Conservation (phyloP, 2,797 vertebrate genomes). For the Pagetopsis macropterus region DNA sequence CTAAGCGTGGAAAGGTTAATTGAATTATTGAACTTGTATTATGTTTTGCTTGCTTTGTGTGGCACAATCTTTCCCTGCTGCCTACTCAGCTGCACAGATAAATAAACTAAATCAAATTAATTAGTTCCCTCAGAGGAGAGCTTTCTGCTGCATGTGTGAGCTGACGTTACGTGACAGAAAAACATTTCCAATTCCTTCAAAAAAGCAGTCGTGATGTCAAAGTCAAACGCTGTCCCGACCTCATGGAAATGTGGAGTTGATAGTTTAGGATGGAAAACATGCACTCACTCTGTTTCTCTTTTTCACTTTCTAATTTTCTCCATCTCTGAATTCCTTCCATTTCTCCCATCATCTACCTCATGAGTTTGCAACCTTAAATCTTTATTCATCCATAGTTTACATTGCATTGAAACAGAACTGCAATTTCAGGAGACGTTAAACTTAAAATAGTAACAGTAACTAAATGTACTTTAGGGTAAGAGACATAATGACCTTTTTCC, state of each 20-base stretch:
- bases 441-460: slow-evolving; percentile 45
- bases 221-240: slow-evolving; percentile 48
- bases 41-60: slow-evolving; percentile 36
- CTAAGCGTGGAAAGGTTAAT: slow-evolving; percentile 40
- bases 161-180: slow-evolving; percentile 22
- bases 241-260: slow-evolving; percentile 36
- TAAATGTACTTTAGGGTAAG: background rate
- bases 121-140: slow-evolving; percentile 31
- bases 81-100: slow-evolving; percentile 40
- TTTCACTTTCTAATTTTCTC: slow-evolving; percentile 20
- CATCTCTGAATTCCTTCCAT: slow-evolving; percentile 10
- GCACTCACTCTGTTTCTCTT: slow-evolving; percentile 15
- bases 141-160: slow-evolving; percentile 24
- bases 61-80: slow-evolving; percentile 18
- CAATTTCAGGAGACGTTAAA: slow-evolving; percentile 38
- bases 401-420: slow-evolving; percentile 38
- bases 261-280: slow-evolving; percentile 53
- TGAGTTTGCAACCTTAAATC: slow-evolving; percentile 45
- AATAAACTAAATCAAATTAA: slow-evolving; percentile 44
- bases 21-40: slow-evolving; percentile 34
- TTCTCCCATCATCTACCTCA: slow-evolving; percentile 28
- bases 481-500: background rate
- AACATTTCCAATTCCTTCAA: slow-evolving; percentile 31
- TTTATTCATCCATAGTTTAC: slow-evolving; percentile 37
- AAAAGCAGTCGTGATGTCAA: slow-evolving; percentile 35